Percentiles rank a stretch among this genome's conserved stretches.
Evolutionary conservation across 2,113 vertebrate species (phyloP).

Genomic region (Zeus faber): DNA sequence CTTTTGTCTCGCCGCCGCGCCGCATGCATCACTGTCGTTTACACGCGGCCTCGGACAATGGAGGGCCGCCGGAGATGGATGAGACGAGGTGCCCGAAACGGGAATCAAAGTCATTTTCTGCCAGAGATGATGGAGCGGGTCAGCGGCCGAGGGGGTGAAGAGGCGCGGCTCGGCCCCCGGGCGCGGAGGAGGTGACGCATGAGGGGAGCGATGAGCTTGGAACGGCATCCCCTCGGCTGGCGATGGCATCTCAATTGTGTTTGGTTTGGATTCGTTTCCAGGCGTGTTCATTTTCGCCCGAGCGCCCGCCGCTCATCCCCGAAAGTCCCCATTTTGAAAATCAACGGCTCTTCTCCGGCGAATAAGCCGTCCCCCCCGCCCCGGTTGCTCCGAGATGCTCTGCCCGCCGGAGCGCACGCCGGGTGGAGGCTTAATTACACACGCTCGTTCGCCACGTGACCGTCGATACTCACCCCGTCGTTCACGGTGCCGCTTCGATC

Average conservation of each 20-base stretch:
- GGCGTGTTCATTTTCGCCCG: too few species aligned
- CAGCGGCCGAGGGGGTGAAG: too few species aligned
- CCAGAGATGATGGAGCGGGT: conserved; percentile 61
- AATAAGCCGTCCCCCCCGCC: too few species aligned
- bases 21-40: conserved; percentile 67
- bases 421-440: conserved; percentile 66
- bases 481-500: conserved; percentile 59
- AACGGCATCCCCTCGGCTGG: too few species aligned
- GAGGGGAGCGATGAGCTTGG: conserved; percentile 20
- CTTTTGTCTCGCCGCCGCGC: conserved; percentile 61
- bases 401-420: conserved; percentile 43
- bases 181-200: conserved; percentile 16
- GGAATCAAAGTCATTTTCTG: conserved; percentile 61
- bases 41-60: conserved; percentile 54
- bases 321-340: too few species aligned
- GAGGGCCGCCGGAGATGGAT: conserved; percentile 58
- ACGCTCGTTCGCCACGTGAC: conserved; percentile 38
- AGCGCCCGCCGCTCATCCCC: conserved; percentile 32
- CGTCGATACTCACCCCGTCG: conserved; percentile 65
- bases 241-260: too few species aligned
- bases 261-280: too few species aligned
- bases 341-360: too few species aligned
- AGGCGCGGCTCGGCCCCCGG: conserved; percentile 29
- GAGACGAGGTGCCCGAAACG: conserved; percentile 43
- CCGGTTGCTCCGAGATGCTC: too few species aligned